These are phyloP conservation scores for Mellivora capensis DNA, from an alignment of 2,113 vertebrate genomes.

Conservation along the genomic window DNA sequence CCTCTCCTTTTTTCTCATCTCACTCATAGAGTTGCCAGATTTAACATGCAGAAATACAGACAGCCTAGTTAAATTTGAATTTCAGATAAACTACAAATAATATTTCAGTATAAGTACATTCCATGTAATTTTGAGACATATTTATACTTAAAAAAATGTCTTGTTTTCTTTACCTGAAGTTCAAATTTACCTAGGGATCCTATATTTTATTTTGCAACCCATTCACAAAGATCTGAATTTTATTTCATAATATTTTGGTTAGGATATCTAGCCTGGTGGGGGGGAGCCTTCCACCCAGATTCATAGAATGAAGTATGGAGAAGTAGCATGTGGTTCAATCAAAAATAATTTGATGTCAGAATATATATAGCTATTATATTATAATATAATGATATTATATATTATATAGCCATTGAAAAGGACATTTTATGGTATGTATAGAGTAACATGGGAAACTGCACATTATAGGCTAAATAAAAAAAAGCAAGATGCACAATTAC, in stretches of 20 bases:
- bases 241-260: not conserved
- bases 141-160: not conserved
- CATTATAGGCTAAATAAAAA: not conserved
- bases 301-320: not conserved
- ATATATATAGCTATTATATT: no score
- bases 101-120: not conserved
- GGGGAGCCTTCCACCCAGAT: not conserved
- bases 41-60: not conserved
- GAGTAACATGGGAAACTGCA: not conserved
- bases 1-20: not conserved
- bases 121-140: not conserved
- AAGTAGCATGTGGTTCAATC: not conserved
- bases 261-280: not conserved
- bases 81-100: not conserved
- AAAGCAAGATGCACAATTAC: not conserved
- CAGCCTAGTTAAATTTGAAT: not conserved
- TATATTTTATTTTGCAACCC: not conserved
- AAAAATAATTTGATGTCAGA: not conserved
- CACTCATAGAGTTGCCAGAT: not conserved
- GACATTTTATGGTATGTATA: not conserved
- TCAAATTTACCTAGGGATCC: not conserved
- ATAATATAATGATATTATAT: no score
- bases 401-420: not conserved
- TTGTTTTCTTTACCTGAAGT: not conserved
- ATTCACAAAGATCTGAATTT: not conserved